Conservation (phyloP, 2,888 invertebrate genomes). For the Nomada flava region DNA sequence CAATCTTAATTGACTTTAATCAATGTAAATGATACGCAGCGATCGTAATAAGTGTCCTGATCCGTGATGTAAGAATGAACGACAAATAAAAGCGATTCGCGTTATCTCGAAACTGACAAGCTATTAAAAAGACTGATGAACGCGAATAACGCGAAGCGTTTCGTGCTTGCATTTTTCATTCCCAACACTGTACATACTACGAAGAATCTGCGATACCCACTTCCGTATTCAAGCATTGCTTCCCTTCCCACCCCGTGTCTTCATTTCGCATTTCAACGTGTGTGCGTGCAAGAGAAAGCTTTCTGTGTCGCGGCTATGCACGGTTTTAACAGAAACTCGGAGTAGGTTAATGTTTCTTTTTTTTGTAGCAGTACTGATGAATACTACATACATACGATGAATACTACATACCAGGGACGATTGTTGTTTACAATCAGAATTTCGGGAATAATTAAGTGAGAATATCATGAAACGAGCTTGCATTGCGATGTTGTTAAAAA, state of each 20-base stretch:
- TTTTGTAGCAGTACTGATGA: background rate
- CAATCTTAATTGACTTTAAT: conserved; percentile 40
- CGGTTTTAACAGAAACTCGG: background rate
- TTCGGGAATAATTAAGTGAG: background rate
- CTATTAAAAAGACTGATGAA: conserved; percentile 53
- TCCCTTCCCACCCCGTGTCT: background rate
- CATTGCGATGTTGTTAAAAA: background rate
- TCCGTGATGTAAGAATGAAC: background rate
- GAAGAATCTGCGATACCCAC: conserved; percentile 19
- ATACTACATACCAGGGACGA: too few relatives aligned
- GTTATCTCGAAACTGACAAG: conserved; percentile 45
- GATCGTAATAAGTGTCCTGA: conserved; percentile 32
- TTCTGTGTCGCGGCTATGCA: background rate
- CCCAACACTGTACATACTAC: conserved; percentile 4
- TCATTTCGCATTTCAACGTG: conserved; percentile 18
- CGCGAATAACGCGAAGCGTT: conserved; percentile 44
- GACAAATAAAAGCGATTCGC: conserved; percentile 36
- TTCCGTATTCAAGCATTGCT: conserved; percentile 14
- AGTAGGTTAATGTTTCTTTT: background rate
- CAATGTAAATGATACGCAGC: conserved; percentile 24
- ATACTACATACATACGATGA: too few relatives aligned
- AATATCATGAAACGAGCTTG: background rate
- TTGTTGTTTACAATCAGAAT: too few relatives aligned
- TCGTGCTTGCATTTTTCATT: conserved; percentile 37
- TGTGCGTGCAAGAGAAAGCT: background rate